Conservation (phyloP, 1,140 invertebrate genomes). For the Anoplophora glabripennis region DNA sequence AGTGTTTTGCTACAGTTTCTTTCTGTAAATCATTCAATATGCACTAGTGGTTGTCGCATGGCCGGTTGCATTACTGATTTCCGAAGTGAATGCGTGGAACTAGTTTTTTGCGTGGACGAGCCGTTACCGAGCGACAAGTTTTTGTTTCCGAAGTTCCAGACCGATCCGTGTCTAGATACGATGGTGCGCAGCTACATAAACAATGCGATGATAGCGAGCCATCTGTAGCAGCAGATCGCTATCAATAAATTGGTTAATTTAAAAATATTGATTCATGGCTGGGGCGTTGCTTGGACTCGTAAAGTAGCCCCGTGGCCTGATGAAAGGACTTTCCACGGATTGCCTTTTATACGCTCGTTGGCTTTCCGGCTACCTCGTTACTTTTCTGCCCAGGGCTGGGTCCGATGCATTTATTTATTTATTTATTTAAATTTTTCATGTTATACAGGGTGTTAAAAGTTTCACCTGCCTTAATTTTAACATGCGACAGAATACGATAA, state of each 20-base stretch:
- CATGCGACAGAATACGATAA: no score
- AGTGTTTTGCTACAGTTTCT: no score
- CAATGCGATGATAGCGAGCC: slow-evolving; percentile 28
- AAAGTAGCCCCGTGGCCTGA: slow-evolving; percentile 32
- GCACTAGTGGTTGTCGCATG: not conserved
- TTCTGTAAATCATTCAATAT: not conserved
- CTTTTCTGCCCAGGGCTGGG: no score
- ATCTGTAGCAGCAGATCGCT: slow-evolving; percentile 33
- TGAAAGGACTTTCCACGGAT: slow-evolving; percentile 14
- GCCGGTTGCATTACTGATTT: slow-evolving; percentile 7
- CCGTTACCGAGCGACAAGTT: slow-evolving; percentile 29
- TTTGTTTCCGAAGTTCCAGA: slow-evolving; percentile 27
- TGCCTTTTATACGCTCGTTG: no score
- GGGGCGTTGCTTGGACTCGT: slow-evolving; percentile 36
- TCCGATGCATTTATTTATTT: no score
- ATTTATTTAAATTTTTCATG: no score
- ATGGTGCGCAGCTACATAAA: slow-evolving; percentile 22
- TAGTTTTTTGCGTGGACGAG: slow-evolving; percentile 18
- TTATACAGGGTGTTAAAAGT: no score
- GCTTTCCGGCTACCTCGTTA: no score
- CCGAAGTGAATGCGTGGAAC: slow-evolving; percentile 2
- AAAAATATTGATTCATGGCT: slow-evolving; percentile 45
- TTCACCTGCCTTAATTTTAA: no score
- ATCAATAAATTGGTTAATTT: slow-evolving; percentile 46
- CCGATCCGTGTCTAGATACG: slow-evolving; percentile 26